Percentiles rank a stretch among this genome's conserved stretches.
phyloP scores from a whole-genome alignment of 2,888 invertebrate species.

The Ichneumoninae sp. region DNA sequence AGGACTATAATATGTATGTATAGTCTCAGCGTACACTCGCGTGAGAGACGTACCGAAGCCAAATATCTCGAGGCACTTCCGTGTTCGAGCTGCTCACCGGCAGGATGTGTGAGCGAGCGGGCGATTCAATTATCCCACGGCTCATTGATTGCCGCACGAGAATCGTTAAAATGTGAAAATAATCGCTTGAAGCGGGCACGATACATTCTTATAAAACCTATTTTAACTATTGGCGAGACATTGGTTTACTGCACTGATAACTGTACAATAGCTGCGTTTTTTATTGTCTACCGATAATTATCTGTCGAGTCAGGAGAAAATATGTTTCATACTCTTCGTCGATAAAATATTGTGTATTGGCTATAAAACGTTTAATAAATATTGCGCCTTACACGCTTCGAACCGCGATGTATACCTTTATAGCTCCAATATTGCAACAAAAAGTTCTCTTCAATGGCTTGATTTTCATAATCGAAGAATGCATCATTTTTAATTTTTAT shows the following conservation, averaged over 20 bases:
- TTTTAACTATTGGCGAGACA: background rate
- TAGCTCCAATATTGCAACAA: background rate
- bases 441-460: background rate
- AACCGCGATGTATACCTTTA: background rate
- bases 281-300: background rate
- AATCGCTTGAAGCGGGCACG: background rate
- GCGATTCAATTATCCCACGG: background rate
- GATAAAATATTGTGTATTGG: background rate
- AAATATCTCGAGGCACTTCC: constrained; percentile 26
- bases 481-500: background rate
- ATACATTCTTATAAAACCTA: background rate
- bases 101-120: background rate
- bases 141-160: constrained; percentile 9
- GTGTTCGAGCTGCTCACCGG: background rate
- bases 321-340: background rate
- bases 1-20: background rate
- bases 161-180: constrained; percentile 1
- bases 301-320: background rate
- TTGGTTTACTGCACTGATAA: background rate
- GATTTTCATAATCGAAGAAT: background rate
- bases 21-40: background rate
- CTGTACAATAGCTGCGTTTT: background rate
- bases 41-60: background rate
- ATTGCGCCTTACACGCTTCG: background rate
- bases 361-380: background rate